These are phyloP conservation scores for Cataglyphis hispanica DNA, from an alignment of 1,140 invertebrate genomes.

Conservation along the genomic window DNA sequence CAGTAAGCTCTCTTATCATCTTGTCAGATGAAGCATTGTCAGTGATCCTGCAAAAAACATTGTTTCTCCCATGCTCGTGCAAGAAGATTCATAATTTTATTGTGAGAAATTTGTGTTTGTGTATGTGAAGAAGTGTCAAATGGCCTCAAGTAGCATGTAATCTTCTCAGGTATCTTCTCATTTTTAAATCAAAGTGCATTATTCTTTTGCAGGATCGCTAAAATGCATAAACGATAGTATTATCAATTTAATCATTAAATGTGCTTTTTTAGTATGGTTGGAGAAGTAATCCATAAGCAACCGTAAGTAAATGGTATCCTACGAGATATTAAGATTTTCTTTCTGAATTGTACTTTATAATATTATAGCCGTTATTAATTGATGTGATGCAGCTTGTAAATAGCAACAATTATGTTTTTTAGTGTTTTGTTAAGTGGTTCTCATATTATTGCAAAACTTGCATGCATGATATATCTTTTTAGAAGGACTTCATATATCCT, in stretches of 20 bases:
- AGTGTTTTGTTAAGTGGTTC: not conserved
- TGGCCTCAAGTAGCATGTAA: too few relatives aligned
- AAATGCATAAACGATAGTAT: not conserved
- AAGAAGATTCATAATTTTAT: slow-evolving; percentile 26
- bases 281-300: slow-evolving; percentile 91
- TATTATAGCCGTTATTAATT: not conserved
- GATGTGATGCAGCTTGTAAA: not conserved
- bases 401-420: not conserved
- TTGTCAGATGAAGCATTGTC: not conserved
- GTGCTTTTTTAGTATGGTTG: slow-evolving; percentile 88
- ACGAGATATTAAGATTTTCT: slow-evolving; percentile 15
- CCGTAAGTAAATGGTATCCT: slow-evolving; percentile 88
- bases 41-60: slow-evolving; percentile 12
- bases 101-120: not conserved
- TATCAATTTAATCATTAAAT: slow-evolving; percentile 38
- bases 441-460: not conserved
- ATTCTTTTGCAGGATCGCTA: slow-evolving; percentile 19
- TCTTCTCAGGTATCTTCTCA: not conserved
- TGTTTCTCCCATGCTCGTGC: not conserved
- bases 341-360: slow-evolving; percentile 13
- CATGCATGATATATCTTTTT: slow-evolving; percentile 1
- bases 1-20: slow-evolving; percentile 89
- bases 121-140: too few relatives aligned
- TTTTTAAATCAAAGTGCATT: not conserved
- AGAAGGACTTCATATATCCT: not conserved